Evolutionary conservation across 2,888 invertebrate genomes (phyloP).

Genomic region (Ophion slaviceki): DNA sequence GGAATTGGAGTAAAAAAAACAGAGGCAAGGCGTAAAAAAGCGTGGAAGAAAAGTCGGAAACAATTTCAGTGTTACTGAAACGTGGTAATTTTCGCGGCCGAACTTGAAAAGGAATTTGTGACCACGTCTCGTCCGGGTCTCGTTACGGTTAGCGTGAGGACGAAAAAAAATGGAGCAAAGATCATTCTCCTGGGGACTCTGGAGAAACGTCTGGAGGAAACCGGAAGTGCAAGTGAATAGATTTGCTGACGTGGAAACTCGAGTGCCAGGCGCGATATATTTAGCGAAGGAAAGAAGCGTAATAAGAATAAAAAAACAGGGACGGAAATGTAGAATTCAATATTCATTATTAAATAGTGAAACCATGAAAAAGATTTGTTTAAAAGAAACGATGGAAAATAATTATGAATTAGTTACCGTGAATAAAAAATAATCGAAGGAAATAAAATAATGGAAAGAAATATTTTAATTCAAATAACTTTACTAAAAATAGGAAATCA

Average conservation of each 20-base stretch:
- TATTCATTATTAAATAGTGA: not conserved
- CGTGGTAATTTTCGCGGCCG: no score
- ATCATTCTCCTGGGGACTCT: constrained; percentile 33
- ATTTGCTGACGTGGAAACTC: constrained; percentile 14
- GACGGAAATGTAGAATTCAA: not conserved
- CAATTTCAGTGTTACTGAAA: no score
- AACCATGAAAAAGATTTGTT: no score
- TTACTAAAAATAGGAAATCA: not conserved
- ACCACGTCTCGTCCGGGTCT: not conserved
- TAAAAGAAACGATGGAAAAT: no score
- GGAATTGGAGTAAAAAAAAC: no score
- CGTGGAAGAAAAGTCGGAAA: no score
- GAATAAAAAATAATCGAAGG: not conserved
- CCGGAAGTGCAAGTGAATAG: constrained; percentile 41
- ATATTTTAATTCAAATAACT: not conserved
- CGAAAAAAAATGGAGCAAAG: constrained; percentile 35
- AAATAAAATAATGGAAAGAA: not conserved
- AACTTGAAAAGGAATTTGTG: not conserved
- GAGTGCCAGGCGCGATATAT: not conserved
- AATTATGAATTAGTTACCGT: not conserved
- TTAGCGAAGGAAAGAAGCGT: no score
- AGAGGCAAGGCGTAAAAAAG: no score
- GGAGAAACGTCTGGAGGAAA: constrained; percentile 46
- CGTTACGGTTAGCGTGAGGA: not conserved
- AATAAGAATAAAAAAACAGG: no score